Base-by-base conservation (phyloP, 1,140 invertebrate genomes). In the Cyphomyrmex costatus region DNA sequence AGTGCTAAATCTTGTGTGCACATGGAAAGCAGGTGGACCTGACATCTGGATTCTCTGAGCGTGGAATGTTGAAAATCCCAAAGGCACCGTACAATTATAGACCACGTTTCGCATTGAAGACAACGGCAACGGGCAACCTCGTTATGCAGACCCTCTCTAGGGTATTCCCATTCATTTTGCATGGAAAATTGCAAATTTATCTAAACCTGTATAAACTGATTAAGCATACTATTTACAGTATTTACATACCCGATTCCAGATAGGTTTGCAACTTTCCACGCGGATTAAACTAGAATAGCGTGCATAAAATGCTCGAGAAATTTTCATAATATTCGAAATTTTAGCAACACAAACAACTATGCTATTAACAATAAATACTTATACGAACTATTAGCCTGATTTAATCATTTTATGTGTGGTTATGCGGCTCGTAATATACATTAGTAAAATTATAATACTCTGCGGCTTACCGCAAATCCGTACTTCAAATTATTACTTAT, bases 151-250 rank as follows among this genome's bases (percentile, higher is more conserved):
- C 19, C 8, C 30, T 33, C 63, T 36, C 63, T 12, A 4, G n/a
- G 33, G 63, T 66, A 1, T 21, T 12, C 1, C 63, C 33, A 42
- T 42, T 36, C 33, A 42, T n/a, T 66, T 66, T 42, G 63, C 63
- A 66, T 66, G 63, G 63, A 66, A 66, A 66, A 66, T 66, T 66
- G 63, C 63, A 21, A 66, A 66, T 36, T 33, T 66, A 66, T 66
- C 63, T 42, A 10, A 21, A 66, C n/a, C 63, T 3, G 63, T 21
- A 42, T 3, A 42, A 66, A 66, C 21, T 42, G 63, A 66, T 66
- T 66, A 66, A 21, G 3, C 33, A 42, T 66, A 19, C 10, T 12
- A 66, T 66, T 66, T 66, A 66, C 63, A 42, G 1, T 42, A 42
- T 12, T 42, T 42, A 42, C 36, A 42, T 42, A 42, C 42, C 14